Conservation (phyloP, 2,797 vertebrate genomes). For the Tarsius wallacei region DNA sequence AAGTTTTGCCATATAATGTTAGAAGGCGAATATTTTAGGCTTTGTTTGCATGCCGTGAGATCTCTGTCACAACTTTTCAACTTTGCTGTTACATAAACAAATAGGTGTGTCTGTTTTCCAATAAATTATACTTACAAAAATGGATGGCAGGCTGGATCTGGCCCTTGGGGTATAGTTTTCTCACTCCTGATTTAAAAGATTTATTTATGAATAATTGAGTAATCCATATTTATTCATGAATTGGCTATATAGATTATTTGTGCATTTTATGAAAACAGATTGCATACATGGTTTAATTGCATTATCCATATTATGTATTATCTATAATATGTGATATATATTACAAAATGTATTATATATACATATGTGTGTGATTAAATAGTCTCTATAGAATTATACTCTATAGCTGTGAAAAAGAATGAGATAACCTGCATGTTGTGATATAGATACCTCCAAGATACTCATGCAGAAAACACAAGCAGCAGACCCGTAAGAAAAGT, state of each 20-base stretch:
- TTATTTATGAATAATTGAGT: not conserved
- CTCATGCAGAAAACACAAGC: not conserved
- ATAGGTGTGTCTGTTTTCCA: rapidly evolving
- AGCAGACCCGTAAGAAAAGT: not conserved
- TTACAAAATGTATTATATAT: not conserved
- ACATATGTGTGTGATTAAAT: not conserved
- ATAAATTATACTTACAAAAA: not conserved
- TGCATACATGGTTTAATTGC: constrained; percentile 20
- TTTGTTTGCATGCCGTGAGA: rapidly evolving
- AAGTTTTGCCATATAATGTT: not conserved
- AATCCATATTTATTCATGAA: not conserved
- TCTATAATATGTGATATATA: too few species aligned
- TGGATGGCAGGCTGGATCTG: not conserved
- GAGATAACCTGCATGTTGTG: not conserved
- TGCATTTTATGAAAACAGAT: not conserved
- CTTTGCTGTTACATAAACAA: not conserved
- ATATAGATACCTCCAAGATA: not conserved
- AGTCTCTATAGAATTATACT: not conserved
- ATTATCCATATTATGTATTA: not conserved
- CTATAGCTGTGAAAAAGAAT: constrained; percentile 12
- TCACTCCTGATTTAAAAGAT: not conserved
- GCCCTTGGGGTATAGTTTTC: not conserved
- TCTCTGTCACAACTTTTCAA: not conserved
- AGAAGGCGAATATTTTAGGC: not conserved
- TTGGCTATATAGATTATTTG: not conserved